Evolutionary conservation across 2,113 vertebrate genomes (phyloP), one percentile per base, ranked within the genome.

Genomic region (Lasiurus borealis): DNA sequence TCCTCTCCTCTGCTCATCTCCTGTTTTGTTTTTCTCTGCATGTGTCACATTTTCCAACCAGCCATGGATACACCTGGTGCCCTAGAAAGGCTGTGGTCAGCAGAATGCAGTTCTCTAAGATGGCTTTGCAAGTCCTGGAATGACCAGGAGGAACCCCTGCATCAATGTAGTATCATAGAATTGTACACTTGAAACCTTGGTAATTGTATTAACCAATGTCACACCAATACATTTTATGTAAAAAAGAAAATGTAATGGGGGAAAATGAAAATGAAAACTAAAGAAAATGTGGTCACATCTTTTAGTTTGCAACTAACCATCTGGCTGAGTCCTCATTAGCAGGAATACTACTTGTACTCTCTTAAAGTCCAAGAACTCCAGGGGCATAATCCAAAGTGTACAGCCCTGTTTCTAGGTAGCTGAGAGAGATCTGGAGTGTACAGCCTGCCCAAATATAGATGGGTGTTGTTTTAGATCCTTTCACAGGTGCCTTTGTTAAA

Each of bases 11-110:
- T 92, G 48, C 12, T 68, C 93, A 92, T 86, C 73, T 93, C 90
- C 44, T 93, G 44, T 88, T 96, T 97, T 94, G 85, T 84, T 94
- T 96, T 93, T 87, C 88, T 93, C 50, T 62, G 64, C 10, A 11
- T 76, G 29, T 50, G 29, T 91, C 85, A 85, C 29, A 88, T 68
- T 94, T 96, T 96, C 92, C 92, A 96, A 80, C 50, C 89, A 94
- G 69, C 40, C n/a, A 68, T 2, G 8, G 29, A 73, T 92, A 80
- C 48, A 71, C 44, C 31, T 92, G 72, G 57, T 73, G 90, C 81
- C 40, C 15, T 83, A 73, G 29, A 78, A 91, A 73, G 52, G 44
- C 57, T 87, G 86, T 76, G 40, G 68, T 90, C 69, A 89, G 91
- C 80, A 92, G 8, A 36, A 27, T 14, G 13, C 29, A 9, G 14